phyloP scores from a whole-genome alignment of 2,888 invertebrate genomes.

The Sycophila texana region DNA sequence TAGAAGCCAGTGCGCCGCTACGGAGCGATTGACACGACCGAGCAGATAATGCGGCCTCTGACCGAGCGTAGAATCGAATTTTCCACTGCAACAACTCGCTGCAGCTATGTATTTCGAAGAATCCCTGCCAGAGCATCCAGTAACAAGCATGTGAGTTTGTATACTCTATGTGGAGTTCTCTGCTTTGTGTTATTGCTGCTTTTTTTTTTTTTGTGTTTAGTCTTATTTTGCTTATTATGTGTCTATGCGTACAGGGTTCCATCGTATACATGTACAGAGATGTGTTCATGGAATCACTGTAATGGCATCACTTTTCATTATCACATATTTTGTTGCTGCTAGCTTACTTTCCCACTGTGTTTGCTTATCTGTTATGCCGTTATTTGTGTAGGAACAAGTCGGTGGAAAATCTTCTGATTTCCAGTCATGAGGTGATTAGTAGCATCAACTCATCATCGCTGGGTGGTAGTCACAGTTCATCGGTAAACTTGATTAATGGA shows the following conservation, averaged over 20 bases:
- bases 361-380: conserved; percentile 31
- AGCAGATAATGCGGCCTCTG: conserved; percentile 51
- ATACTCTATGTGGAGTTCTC: conserved; percentile 6
- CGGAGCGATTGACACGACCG: conserved; percentile 8
- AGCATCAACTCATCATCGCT: conserved; percentile 81
- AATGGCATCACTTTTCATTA: neutral
- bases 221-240: no score
- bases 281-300: neutral
- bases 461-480: conserved; percentile 75
- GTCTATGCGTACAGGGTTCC: no score
- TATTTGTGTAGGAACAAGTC: conserved; percentile 76
- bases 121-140: conserved; percentile 47
- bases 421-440: conserved; percentile 82
- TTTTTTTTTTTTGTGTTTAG: neutral
- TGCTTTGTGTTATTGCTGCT: neutral
- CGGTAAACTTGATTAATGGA: conserved; percentile 75
- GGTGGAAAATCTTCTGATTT: conserved; percentile 81
- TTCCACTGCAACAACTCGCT: conserved; percentile 34
- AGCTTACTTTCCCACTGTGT: neutral
- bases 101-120: conserved; percentile 55
- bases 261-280: no score
- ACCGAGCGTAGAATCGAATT: conserved; percentile 43
- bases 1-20: conserved; percentile 30
- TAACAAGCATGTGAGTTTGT: conserved; percentile 55
- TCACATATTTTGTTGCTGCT: neutral